Evolutionary conservation across 1,140 invertebrate genomes (phyloP), one percentile per base, ranked within the genome.

Genomic region (Drosophila murphyi): DNA sequence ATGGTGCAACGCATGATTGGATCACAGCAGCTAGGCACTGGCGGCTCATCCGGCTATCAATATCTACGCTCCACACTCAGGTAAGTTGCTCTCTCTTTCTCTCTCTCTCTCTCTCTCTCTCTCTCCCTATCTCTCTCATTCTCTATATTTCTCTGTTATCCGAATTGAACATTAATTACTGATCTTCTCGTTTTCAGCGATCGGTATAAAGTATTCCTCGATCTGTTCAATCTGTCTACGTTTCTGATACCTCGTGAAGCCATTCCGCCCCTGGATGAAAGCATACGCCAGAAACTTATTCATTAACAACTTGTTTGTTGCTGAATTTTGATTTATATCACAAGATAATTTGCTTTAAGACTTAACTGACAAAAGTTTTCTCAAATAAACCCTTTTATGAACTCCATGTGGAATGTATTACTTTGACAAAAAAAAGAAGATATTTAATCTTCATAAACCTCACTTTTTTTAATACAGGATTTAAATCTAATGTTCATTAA

Each of bases 1-100:
- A 97, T 99, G 96, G 99, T 99, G n/a, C 98, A 99, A 93, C 95
- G 98, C 91, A 99, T 99, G 98, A 98, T 99, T 78, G 99, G 99
- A 5, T 98, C 97, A 2, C 97, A 98, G 91, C 97, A 98, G 90
- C 92, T 98, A 2, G 99, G 99, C 35, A 99, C 99, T 0, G 99
- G 98, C 39, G 99, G 99, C 4, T 99, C 98, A 41, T 98, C 98
- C 1, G 99, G 99, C 5, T 99, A 99, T 94, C 98, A 99, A 83
- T 99, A 99, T 93, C 94, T 99, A 4, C 94, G 98, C 65, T 98
- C 98, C n/a, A 99, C 99, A 7, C 94, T 99, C 57, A 98, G 97
- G 98, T 99, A 93, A 87, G 52, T 78, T 7, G 0, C 5, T 35
- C 31, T 1, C 3, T 39, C 37, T 39, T 8, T 39, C 2, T 39